phyloP scores from a whole-genome alignment of 2,113 vertebrate species.

The Ictalurus punctatus region DNA sequence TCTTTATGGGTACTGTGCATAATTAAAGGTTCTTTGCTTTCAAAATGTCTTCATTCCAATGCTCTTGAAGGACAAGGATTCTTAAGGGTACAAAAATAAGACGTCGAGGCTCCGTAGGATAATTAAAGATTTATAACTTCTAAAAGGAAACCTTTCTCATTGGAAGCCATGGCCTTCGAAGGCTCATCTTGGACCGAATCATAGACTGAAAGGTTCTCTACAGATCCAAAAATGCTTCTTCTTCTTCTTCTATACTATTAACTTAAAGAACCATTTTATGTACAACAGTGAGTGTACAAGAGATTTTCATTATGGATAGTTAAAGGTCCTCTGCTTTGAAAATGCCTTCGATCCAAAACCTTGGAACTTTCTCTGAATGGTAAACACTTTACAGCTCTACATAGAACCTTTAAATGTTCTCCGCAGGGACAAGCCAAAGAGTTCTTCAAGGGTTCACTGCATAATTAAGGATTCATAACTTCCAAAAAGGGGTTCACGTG shows the following conservation, averaged over 20 bases:
- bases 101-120: neutral
- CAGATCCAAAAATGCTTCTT: neutral
- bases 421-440: neutral
- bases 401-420: neutral
- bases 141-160: neutral
- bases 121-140: neutral
- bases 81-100: neutral
- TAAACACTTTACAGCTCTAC: neutral
- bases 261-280: neutral
- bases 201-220: neutral
- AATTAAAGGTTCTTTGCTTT: neutral
- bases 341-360: neutral
- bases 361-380: neutral
- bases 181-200: neutral
- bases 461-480: neutral
- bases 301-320: neutral
- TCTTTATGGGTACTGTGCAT: neutral
- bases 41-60: too few species aligned
- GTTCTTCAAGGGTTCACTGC: neutral
- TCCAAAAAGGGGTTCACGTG: neutral
- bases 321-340: neutral
- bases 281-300: neutral
- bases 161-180: neutral
- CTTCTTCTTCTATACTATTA: neutral
- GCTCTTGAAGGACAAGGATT: too few species aligned